These are phyloP conservation scores for Chascanopsetta lugubris DNA, from an alignment of 2,113 vertebrate species.

Conservation along the genomic window DNA sequence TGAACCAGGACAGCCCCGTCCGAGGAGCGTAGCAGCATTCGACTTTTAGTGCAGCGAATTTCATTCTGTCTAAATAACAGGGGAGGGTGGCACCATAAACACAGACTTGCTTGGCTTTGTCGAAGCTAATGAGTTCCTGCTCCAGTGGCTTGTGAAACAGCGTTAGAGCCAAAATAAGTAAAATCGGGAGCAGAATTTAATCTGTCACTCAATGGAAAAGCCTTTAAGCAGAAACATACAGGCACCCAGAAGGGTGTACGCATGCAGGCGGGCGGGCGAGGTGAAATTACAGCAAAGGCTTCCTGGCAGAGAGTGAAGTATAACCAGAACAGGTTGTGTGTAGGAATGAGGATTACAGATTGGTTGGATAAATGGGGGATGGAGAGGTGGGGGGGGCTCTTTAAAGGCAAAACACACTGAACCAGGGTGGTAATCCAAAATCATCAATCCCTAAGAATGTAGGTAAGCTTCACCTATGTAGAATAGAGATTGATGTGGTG, in stretches of 20 bases:
- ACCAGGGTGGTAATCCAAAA: constrained; percentile 69
- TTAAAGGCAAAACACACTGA: constrained; percentile 62
- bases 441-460: constrained; percentile 69
- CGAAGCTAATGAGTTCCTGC: constrained; percentile 74
- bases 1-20: background rate
- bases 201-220: constrained; percentile 77
- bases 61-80: constrained; percentile 65
- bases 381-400: no score
- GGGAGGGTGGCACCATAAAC: constrained; percentile 68
- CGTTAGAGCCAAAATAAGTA: constrained; percentile 70
- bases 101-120: constrained; percentile 71
- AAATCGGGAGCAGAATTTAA: constrained; percentile 76
- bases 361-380: constrained; percentile 70
- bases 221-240: constrained; percentile 76
- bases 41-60: constrained; percentile 34
- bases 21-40: constrained; percentile 19
- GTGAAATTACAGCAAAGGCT: constrained; percentile 71
- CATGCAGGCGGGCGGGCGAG: constrained; percentile 59
- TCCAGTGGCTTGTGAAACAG: constrained; percentile 77
- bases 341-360: constrained; percentile 69
- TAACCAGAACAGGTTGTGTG: constrained; percentile 64
- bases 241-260: constrained; percentile 66
- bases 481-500: constrained; percentile 63
- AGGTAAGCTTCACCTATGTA: constrained; percentile 55
- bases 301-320: constrained; percentile 48